phyloP scores from a whole-genome alignment of 2,113 vertebrate species.

The Sphaerodactylus townsendi region DNA sequence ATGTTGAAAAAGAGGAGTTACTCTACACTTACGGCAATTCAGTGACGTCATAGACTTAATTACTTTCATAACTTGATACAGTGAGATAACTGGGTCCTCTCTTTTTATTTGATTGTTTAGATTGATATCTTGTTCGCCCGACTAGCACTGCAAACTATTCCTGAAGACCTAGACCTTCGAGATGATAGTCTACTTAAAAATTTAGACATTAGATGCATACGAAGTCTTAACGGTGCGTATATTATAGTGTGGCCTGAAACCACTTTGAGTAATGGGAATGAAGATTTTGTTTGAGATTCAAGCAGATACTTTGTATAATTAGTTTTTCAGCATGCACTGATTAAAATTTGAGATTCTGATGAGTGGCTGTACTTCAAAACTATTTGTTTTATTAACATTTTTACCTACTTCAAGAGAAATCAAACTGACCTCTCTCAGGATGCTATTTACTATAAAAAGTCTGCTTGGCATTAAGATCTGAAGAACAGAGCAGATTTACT shows the following conservation, averaged over 20 bases:
- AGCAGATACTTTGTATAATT: background rate
- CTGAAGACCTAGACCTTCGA: conserved; percentile 86
- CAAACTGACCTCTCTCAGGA: too few relatives aligned
- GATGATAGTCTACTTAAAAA: conserved; percentile 86
- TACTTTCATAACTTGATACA: conserved; percentile 12
- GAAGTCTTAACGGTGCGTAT: conserved; percentile 89
- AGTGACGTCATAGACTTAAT: conserved; percentile 9
- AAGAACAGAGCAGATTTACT: background rate
- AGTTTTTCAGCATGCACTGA: background rate
- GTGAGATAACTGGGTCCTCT: conserved; percentile 12
- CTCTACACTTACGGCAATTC: background rate
- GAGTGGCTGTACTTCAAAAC: background rate
- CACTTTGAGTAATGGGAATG: background rate
- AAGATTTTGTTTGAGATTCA: background rate
- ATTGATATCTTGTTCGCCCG: conserved; percentile 93
- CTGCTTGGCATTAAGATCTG: background rate
- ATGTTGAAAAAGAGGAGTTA: background rate
- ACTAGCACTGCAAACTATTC: conserved; percentile 86
- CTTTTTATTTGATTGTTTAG: conserved; percentile 71
- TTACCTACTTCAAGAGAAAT: background rate
- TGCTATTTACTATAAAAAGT: background rate
- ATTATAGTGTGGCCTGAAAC: background rate
- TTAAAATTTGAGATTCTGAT: background rate
- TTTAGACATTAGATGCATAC: conserved; percentile 87
- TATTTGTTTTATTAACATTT: background rate